phyloP scores from a whole-genome alignment of 2,113 vertebrate species.

The Cheilinus undulatus region DNA sequence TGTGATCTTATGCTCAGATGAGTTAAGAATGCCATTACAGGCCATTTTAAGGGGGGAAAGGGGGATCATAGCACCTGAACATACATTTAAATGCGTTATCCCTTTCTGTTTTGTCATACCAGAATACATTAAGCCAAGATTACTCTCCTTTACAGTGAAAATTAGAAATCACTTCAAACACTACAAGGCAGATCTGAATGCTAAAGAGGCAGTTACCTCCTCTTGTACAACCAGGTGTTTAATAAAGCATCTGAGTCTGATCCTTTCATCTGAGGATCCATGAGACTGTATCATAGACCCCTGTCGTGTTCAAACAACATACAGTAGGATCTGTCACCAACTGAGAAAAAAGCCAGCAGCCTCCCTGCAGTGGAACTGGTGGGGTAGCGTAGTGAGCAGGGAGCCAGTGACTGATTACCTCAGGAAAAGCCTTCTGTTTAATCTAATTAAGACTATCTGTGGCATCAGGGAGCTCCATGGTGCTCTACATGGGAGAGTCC shows the following conservation, averaged over 20 bases:
- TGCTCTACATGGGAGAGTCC: constrained; percentile 58
- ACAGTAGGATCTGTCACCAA: not conserved
- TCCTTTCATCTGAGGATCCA: not conserved
- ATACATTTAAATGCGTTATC: no score
- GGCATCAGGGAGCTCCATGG: constrained; percentile 68
- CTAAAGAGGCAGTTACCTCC: not conserved
- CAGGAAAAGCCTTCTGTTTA: constrained; percentile 85
- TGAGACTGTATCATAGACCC: constrained; percentile 2
- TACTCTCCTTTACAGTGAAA: not conserved
- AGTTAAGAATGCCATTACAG: no score
- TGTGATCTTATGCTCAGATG: no score
- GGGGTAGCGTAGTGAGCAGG: constrained; percentile 65
- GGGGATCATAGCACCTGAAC: no score
- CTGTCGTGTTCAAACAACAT: constrained; percentile 12
- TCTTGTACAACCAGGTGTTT: not conserved
- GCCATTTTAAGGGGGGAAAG: no score
- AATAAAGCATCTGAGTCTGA: not conserved
- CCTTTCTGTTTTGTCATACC: no score
- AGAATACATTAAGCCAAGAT: not conserved
- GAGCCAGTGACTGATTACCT: constrained; percentile 85
- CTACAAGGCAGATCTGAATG: not conserved
- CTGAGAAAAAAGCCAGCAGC: not conserved
- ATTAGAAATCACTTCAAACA: not conserved
- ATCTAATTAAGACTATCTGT: constrained; percentile 85
- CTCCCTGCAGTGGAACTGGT: constrained; percentile 63